Evolutionary conservation across 2,888 invertebrate genomes (phyloP), one percentile per base, ranked within the genome.

Genomic region (Polydesmus complanatus): DNA sequence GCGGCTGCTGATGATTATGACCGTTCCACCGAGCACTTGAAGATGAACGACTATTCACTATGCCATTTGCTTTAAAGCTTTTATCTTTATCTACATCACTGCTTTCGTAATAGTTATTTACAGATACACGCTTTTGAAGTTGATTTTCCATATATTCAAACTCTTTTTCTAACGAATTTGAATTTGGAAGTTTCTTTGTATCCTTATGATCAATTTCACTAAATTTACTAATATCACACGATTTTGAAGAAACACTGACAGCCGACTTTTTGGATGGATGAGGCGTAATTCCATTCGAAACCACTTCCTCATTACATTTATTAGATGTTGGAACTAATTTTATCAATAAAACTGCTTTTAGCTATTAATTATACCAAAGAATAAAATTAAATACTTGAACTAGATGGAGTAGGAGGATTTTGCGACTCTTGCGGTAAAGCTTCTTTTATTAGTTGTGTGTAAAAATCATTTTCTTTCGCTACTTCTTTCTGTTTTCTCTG

Each of bases 381-480:
- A 8, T 37, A 37, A 14, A 37, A 37, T 5, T 8, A 37, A 37
- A 37, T 37, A 8, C 5, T 37, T 37, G 14, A 37, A 37, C 5
- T 5, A 37, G 37, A 37, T 37, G 37, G 75, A 68, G 75, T 75
- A 65, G 74, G 74, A 63, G 73, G 48, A 55, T 56, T 57, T 25
- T 66, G 73, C 71, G 72, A 70, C 73, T 83, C 83, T 65, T 81
- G 78, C 54, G 93, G 94, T 73, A 95, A 77, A 68, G 95, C 93
- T 76, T 94, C 88, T 70, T 88, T 84, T 78, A 95, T 79, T 69
- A 95, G 79, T 76, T 92, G 88, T 79, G 88, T 83, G 75, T 93
- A 94, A 78, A 93, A 92, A 76, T 92, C 89, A 78, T 95, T 95
- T 77, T 92, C 90, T 76, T 88, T 89, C 65, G 92, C 86, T 68